Conservation (phyloP, 1,140 invertebrate genomes). For the Cyclargus thomasi region DNA sequence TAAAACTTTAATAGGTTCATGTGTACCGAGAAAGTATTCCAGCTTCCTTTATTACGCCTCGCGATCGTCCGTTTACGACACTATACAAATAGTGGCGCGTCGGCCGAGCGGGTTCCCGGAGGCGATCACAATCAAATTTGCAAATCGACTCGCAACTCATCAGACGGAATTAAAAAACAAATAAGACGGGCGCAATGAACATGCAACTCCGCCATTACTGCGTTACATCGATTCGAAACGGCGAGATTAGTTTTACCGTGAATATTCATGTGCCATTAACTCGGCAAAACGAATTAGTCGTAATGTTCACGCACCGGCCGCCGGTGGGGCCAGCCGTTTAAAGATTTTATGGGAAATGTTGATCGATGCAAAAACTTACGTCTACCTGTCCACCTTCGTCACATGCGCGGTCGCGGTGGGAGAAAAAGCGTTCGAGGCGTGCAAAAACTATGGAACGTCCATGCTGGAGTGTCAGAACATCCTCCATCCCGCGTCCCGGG, state of each 20-base stretch:
- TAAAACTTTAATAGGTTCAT: constrained; percentile 19
- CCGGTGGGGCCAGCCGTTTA: not conserved
- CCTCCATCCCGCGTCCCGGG: constrained; percentile 39
- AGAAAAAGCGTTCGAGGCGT: constrained; percentile 52
- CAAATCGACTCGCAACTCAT: constrained; percentile 9
- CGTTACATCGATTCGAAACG: constrained; percentile 34
- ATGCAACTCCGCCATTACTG: constrained; percentile 19
- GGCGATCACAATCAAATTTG: constrained; percentile 7
- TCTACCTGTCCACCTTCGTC: not conserved
- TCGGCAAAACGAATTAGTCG: constrained; percentile 46
- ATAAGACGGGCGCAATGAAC: constrained; percentile 23
- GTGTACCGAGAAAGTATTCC: constrained; percentile 1
- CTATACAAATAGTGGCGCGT: not conserved
- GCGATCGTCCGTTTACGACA: not conserved
- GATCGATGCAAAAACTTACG: constrained; percentile 10
- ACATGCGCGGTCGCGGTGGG: constrained; percentile 31
- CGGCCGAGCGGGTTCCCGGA: not conserved
- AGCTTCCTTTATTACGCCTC: not conserved
- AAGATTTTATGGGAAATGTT: constrained; percentile 28
- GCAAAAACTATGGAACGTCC: constrained; percentile 45
- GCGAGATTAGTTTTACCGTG: constrained; percentile 37
- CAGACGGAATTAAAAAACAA: constrained; percentile 19
- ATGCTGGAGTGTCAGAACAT: constrained; percentile 64
- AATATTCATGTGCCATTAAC: constrained; percentile 37
- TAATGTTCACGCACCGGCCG: constrained; percentile 29